phyloP scores from a whole-genome alignment of 2,113 vertebrate genomes.

The Varanus salvator region DNA sequence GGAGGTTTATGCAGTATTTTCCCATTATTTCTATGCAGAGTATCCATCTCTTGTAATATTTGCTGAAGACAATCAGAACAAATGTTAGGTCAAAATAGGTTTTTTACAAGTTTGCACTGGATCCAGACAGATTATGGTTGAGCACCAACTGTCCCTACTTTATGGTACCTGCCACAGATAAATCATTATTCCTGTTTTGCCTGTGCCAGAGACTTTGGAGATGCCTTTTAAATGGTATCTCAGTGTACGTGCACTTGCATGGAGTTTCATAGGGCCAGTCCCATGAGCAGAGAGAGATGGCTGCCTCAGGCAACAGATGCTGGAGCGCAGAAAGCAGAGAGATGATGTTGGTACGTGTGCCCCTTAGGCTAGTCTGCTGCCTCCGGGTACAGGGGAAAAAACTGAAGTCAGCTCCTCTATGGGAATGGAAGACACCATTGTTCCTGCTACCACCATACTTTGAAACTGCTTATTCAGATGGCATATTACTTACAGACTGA shows the following conservation, averaged over 20 bases:
- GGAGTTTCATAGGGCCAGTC: background rate
- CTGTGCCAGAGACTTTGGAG: background rate
- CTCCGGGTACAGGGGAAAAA: too few relatives aligned
- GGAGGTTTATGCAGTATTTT: background rate
- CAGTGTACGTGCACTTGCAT: background rate
- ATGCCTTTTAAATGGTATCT: background rate
- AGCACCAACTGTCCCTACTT: background rate
- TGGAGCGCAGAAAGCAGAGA: background rate
- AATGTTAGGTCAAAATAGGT: background rate
- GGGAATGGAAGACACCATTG: background rate
- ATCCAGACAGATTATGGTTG: background rate
- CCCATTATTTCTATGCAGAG: background rate
- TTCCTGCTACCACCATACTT: background rate
- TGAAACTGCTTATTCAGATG: background rate
- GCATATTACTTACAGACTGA: background rate
- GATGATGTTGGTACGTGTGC: background rate
- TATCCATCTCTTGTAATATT: background rate
- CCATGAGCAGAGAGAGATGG: background rate
- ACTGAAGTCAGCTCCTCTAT: background rate
- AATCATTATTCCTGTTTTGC: background rate
- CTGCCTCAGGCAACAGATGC: background rate
- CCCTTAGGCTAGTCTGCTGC: background rate
- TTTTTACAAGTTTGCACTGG: background rate
- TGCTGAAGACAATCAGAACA: background rate
- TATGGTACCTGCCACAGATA: background rate